Conservation (phyloP, 1,140 invertebrate species). For the Lucilia cuprina region DNA sequence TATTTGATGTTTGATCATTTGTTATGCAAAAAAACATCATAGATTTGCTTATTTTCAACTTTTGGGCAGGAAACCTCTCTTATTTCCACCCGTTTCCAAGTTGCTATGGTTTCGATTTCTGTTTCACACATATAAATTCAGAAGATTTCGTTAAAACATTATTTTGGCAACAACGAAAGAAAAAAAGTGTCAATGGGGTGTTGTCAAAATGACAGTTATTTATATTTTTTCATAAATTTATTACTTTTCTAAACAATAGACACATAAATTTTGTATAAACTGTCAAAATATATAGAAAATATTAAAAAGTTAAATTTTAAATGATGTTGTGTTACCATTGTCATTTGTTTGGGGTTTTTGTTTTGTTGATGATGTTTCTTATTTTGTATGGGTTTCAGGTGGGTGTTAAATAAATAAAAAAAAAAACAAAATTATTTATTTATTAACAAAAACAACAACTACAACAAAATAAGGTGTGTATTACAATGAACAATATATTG, state of each 20-base stretch:
- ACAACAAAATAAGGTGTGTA: neutral
- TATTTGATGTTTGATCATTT: conserved; percentile 29
- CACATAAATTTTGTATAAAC: conserved; percentile 25
- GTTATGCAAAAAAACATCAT: conserved; percentile 7
- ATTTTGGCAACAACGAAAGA: neutral
- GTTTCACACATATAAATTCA: neutral
- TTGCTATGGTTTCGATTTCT: neutral
- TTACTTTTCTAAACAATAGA: conserved; percentile 19
- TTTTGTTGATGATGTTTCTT: neutral
- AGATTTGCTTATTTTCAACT: neutral
- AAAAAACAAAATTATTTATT: neutral
- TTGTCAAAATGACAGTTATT: conserved; percentile 31
- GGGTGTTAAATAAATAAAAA: neutral
- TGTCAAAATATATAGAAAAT: neutral
- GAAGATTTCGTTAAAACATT: neutral
- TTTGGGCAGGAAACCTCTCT: neutral
- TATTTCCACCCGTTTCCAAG: neutral
- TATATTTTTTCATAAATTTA: conserved; percentile 27
- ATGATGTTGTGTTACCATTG: neutral
- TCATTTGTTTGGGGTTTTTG: neutral
- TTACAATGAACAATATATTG: neutral
- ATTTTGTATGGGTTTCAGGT: neutral
- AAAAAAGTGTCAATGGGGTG: conserved; percentile 6
- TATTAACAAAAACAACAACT: neutral
- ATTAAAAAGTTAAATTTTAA: neutral